Conservation (phyloP, 2,888 invertebrate species). For the Sphecodes monilicornis region DNA sequence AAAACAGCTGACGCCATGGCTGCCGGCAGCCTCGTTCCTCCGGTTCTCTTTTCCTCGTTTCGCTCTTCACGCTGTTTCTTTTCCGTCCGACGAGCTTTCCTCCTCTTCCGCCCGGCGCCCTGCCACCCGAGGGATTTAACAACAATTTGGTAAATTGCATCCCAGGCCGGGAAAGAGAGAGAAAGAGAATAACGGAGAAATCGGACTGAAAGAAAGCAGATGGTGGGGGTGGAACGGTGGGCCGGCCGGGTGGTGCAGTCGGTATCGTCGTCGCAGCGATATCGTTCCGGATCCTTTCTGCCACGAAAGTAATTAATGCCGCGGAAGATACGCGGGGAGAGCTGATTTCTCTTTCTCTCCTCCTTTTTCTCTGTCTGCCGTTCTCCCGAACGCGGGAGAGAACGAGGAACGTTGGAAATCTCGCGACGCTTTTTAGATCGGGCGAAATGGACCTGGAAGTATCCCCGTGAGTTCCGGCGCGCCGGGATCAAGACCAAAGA, state of each 20-base stretch:
- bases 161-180: conserved; percentile 44
- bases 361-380: not conserved
- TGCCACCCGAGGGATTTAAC: conserved; percentile 80
- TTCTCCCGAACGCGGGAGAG: not conserved
- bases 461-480: conserved; percentile 52
- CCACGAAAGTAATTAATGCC: conserved; percentile 68
- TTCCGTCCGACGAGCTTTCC: conserved; percentile 42
- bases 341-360: conserved; percentile 31
- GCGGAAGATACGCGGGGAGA: conserved; percentile 46
- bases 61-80: conserved; percentile 46
- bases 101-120: conserved; percentile 46
- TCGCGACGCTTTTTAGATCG: conserved; percentile 59
- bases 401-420: conserved; percentile 53
- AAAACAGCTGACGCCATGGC: conserved; percentile 83
- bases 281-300: conserved; percentile 59
- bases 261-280: conserved; percentile 56
- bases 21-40: conserved; percentile 73
- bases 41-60: conserved; percentile 58
- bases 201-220: conserved; percentile 47
- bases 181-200: conserved; percentile 53
- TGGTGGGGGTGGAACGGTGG: conserved; percentile 1
- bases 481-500: conserved; percentile 56
- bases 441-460: conserved; percentile 40
- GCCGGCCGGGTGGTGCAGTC: conserved; percentile 13
- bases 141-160: conserved; percentile 83